Base-by-base conservation (phyloP, 1,140 invertebrate species). In the Pentalonia nigronervosa region DNA sequence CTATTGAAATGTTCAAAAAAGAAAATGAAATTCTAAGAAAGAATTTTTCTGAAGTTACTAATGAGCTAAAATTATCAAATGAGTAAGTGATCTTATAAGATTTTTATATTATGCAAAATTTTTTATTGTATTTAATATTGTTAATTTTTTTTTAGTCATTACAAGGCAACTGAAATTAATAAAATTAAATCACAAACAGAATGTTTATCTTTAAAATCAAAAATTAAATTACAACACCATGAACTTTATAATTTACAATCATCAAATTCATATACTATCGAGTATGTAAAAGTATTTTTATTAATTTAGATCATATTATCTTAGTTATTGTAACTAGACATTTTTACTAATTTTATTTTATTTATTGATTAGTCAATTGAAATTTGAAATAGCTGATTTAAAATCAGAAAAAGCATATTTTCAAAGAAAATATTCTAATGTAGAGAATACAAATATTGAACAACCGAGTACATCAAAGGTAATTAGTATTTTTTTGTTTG, bases 231-330 rank as follows among this genome's bases (percentile, higher is more conserved):
- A 20, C 7, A 48, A 36, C n/a, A 83, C n/a, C 81, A 50, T 1
- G 48, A 76, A 83, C 23, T 91, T 23, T 91, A 91, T 81, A 47
- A 91, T 34, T 91, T 91, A 50, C 90, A 91, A 47, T 81, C 90
- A 34, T 9, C 21, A 20, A 91, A 91, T 25, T 34, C 90, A 48
- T 67, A 34, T 48, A 9, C 25, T 36, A 81, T 91, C 23, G 67
- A 50, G 90, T 91, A 81, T 41, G 90, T 53, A 34, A 41, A 41
- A 41, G 41, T 34, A 47, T n/a, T 87, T 47, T 88, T 88, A 53
- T 53, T 88, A 41, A 45, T 84, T 45, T 8, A 81, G 8, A n/a
- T 14, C 1, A 8, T 88, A 45, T 87, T 87, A 2, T 53, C 21
- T 53, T 53, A 36, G 23, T 41, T 41, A 41, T 89, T 53, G 14